phyloP scores from a whole-genome alignment of 2,888 invertebrate genomes.

The Baccha elongata region DNA sequence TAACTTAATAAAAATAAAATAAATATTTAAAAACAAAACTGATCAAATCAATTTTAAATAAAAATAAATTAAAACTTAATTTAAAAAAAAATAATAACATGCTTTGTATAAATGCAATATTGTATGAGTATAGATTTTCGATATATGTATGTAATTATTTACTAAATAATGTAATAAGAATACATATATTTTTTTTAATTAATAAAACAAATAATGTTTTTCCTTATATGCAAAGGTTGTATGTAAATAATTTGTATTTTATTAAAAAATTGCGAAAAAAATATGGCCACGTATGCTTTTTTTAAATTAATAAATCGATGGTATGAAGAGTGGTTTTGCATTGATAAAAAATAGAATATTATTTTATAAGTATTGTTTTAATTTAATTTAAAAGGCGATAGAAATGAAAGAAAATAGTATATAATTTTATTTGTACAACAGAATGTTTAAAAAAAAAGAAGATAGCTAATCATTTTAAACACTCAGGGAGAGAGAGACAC shows the following conservation, averaged over 20 bases:
- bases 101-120: not conserved
- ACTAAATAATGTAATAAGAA: not conserved
- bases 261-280: conserved; percentile 38
- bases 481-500: conserved; percentile 63
- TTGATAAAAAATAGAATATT: conserved; percentile 17
- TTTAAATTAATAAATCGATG: conserved; percentile 49
- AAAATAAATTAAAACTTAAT: conserved; percentile 2
- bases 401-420: conserved; percentile 48
- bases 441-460: conserved; percentile 13
- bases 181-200: not conserved
- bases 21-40: not conserved
- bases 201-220: conserved; percentile 1
- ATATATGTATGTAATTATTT: not conserved
- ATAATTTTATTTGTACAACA: conserved; percentile 39
- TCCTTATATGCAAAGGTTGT: not conserved
- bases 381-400: conserved; percentile 47
- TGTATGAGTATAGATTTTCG: not conserved
- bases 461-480: conserved; percentile 30
- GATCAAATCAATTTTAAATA: conserved; percentile 3
- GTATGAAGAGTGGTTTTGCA: conserved; percentile 70
- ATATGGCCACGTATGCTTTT: conserved; percentile 69
- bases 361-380: conserved; percentile 1
- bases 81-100: not conserved
- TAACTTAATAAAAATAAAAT: not conserved
- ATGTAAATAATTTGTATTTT: not conserved